Conservation (phyloP, 2,113 vertebrate species). For the Ceyx cyanopectus region DNA sequence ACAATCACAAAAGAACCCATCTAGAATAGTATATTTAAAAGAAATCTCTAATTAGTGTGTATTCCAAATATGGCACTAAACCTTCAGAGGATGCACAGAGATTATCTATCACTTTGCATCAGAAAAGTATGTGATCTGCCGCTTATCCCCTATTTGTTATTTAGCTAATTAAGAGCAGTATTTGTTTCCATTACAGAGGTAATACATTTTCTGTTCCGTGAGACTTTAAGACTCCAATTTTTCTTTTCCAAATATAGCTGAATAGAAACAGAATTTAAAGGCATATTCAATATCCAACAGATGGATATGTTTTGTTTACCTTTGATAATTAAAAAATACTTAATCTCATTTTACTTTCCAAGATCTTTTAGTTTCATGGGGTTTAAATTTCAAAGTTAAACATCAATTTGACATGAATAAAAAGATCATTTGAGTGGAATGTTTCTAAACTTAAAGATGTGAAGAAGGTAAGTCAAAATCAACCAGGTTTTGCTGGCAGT, state of each 20-base stretch:
- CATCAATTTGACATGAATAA: background rate
- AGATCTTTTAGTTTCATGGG: background rate
- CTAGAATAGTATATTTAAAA: background rate
- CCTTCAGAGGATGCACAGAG: background rate
- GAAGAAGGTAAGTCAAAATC: background rate
- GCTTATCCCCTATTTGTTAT: background rate
- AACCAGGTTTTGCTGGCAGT: background rate
- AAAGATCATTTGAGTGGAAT: background rate
- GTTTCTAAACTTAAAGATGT: background rate
- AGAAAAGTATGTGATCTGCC: background rate
- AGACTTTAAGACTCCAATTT: background rate
- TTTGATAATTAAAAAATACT: background rate
- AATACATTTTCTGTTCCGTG: background rate
- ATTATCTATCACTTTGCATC: background rate
- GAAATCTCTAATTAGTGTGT: background rate
- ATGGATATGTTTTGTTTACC: background rate
- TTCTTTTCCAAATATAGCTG: background rate
- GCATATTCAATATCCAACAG: background rate
- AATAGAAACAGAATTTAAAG: background rate
- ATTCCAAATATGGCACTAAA: background rate
- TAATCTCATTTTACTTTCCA: background rate
- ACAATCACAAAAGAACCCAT: background rate
- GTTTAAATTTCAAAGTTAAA: background rate
- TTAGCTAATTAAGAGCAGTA: background rate
- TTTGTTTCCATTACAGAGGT: background rate